Base-by-base conservation (phyloP, 2,888 invertebrate species). In the Drosophila planitibia region DNA sequence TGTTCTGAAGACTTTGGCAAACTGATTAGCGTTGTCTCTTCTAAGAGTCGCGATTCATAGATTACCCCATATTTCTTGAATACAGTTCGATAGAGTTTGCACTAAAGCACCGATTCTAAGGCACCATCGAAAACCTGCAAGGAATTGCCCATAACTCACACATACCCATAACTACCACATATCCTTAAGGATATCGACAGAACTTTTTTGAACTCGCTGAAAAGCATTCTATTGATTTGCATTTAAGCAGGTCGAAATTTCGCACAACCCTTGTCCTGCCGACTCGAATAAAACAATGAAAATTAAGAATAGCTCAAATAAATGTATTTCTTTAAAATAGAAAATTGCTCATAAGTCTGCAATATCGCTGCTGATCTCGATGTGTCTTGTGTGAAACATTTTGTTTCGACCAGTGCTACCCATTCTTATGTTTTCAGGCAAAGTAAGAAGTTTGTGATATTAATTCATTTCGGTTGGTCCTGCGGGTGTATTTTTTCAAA, bases 171-270 rank as follows among this genome's bases (percentile, higher is more conserved):
- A 32, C 32, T 14, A 14, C 4, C 35, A 5, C 14, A 16, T 35
- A 35, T 35, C 2, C 5, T 5, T 35, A 16, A 16, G 16, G 14
- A 16, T 35, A 16, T 14, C 35, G 35, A 35, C 35, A 16, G 35
- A 35, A 5, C 2, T 16, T 35, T 35, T n/a, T 41, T n/a, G 10
- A 41, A 41, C 1, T n/a, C 1, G n/a, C 10, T n/a, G 2, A n/a
- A 2, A 4, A 12, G n/a, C 2, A 4, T 10, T 44, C 12, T 22
- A 22, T 44, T 44, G 2, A 44, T 22, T 44, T 44, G 12, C 10
- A 5, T 22, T 44, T 0, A 44, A 22, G 5, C 22, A 44, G 12
- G 0, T 6, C 0, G 0, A 12, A 0, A 22, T 44, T 44, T 22
- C 1, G 5, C 22, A 12, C 0, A 22, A 5, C n/a, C 0, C 12